phyloP scores from a whole-genome alignment of 1,140 invertebrate genomes.

The Diploscapter pachys region DNA sequence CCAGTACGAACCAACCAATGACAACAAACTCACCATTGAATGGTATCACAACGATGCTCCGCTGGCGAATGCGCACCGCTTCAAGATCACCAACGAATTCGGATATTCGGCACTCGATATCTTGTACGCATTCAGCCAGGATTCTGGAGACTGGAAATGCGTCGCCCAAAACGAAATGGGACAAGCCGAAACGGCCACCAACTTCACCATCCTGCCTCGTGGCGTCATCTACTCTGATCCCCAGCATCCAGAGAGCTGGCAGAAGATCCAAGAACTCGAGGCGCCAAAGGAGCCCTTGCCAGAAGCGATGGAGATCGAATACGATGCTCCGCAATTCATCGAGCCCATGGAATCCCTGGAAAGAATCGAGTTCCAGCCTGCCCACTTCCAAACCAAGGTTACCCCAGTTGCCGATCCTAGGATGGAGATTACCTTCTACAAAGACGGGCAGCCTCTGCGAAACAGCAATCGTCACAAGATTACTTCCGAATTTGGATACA shows the following conservation, averaged over 20 bases:
- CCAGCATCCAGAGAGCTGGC: constrained; percentile 84
- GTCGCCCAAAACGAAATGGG: constrained; percentile 62
- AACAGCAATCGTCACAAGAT: constrained; percentile 50
- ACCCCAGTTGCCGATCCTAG: constrained; percentile 91
- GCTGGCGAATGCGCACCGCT: constrained; percentile 77
- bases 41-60: constrained; percentile 88
- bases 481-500: constrained; percentile 53
- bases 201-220: constrained; percentile 43
- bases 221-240: constrained; percentile 75
- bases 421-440: constrained; percentile 62
- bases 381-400: constrained; percentile 88
- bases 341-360: constrained; percentile 46
- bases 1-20: constrained; percentile 88
- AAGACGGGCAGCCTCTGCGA: constrained; percentile 53
- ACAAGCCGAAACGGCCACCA: constrained; percentile 68
- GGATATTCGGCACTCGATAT: constrained; percentile 84
- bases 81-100: constrained; percentile 86
- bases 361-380: constrained; percentile 75
- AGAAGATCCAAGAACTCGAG: constrained; percentile 72
- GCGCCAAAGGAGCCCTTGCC: constrained; percentile 39
- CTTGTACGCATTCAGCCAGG: constrained; percentile 78
- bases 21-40: constrained; percentile 83
- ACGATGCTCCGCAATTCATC: constrained; percentile 47
- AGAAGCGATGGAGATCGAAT: constrained; percentile 30
- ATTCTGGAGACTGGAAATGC: constrained; percentile 81